phyloP scores from a whole-genome alignment of 2,113 vertebrate genomes.

The Pollimyrus isidori region DNA sequence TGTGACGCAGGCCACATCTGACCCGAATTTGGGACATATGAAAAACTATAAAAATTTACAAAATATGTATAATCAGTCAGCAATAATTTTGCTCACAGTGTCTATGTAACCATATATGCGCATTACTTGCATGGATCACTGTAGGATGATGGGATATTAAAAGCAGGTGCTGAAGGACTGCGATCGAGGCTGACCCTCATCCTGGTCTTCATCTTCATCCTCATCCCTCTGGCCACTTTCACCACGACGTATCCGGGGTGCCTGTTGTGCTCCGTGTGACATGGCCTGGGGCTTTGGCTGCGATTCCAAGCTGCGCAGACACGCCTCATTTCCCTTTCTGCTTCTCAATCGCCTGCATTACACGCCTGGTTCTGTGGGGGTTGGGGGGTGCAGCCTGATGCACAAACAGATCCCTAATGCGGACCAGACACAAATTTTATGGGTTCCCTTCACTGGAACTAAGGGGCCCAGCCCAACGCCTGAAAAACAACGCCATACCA shows the following conservation, averaged over 20 bases:
- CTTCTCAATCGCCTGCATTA: background rate
- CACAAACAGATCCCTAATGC: background rate
- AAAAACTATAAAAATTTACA: conserved; percentile 40
- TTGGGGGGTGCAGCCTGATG: background rate
- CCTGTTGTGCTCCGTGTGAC: background rate
- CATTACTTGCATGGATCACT: conserved; percentile 25
- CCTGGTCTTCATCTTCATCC: too few species aligned
- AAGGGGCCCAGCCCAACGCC: too few species aligned
- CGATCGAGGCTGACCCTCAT: background rate
- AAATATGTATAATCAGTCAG: conserved; percentile 33
- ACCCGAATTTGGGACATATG: conserved; percentile 37
- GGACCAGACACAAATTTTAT: background rate
- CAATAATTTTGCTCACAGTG: conserved; percentile 24
- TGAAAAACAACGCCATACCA: too few species aligned
- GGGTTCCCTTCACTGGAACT: too few species aligned
- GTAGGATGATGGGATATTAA: conserved; percentile 27
- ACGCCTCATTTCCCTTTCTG: background rate
- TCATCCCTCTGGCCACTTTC: background rate
- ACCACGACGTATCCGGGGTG: background rate
- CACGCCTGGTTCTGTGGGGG: background rate
- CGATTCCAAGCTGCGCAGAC: background rate
- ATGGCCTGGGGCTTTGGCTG: background rate
- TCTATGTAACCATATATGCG: conserved; percentile 31
- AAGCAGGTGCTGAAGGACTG: conserved; percentile 26
- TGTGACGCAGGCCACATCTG: conserved; percentile 32